Evolutionary conservation across 2,113 vertebrate species (phyloP), one percentile per base, ranked within the genome.

Genomic region (Pelobates fuscus): DNA sequence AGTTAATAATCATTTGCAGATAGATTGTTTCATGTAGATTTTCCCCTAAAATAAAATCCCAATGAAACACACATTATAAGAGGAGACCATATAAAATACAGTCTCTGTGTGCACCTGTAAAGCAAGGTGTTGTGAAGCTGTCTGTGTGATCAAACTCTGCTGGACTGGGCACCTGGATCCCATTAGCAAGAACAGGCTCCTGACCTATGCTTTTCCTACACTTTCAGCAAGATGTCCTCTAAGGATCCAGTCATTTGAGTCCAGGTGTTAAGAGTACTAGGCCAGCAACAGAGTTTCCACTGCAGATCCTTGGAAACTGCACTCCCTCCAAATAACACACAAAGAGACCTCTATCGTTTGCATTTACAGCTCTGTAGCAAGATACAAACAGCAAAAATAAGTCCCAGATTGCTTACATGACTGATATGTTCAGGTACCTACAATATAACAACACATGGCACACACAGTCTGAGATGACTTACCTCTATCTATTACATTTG

Each of bases 121-220:
- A 2, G 21, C 57, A 37, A 3, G 25, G 25, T 0, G 2, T 1
- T n/a, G 1, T 2, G 21, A 20, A 37, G 7, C 2, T 1, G 1
- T 44, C 18, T 64, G 49, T 20, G 6, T 4, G 18, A 32, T 27
- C 8, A 0, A 12, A 20, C 2, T 10, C 20, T 2, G 15, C 15
- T 10, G 15, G 18, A 23, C 15, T 78, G 62, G 72, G 8, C 60
- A 59, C 59, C 80, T 78, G 87, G 72, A 84, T 85, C 80, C 70
- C 80, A 83, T 87, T 86, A 86, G 78, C 68, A 77, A 77, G 21
- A 46, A 41, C 41, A 64, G 62, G 70, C 78, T 79, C 25, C 72
- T 67, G 72, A 66, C 62, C 62, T 64, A 27, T 20, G 54, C 63
- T 67, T 63, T 37, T 59, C 8, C 49, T 66, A 43, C 54, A 76